phyloP scores from a whole-genome alignment of 2,113 vertebrate genomes.

The Otocyon megalotis region DNA sequence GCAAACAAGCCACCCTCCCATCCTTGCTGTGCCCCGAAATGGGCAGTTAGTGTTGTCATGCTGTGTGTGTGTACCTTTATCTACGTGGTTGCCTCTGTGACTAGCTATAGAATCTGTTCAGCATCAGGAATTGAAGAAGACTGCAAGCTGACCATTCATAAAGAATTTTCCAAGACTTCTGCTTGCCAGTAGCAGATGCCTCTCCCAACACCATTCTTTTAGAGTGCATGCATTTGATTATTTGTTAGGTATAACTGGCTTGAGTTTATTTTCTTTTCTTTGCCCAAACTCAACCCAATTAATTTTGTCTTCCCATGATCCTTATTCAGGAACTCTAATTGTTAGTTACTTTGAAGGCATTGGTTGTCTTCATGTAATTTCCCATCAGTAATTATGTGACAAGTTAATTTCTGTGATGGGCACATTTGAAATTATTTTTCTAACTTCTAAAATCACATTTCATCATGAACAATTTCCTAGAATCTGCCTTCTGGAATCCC shows the following conservation, averaged over 20 bases:
- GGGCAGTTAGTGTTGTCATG: not conserved
- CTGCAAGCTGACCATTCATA: not conserved
- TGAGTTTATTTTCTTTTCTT: conserved; percentile 2
- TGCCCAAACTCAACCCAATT: not conserved
- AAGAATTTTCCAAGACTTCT: not conserved
- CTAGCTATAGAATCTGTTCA: not conserved
- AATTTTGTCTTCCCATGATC: not conserved
- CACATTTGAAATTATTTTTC: conserved; percentile 25
- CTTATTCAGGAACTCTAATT: conserved; percentile 37
- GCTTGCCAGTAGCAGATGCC: fast-evolving
- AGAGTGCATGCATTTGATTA: not conserved
- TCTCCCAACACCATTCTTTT: not conserved
- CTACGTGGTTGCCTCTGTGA: not conserved
- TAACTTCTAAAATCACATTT: conserved; percentile 44
- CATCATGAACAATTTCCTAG: not conserved
- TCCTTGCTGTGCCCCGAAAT: not conserved
- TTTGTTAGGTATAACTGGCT: not conserved
- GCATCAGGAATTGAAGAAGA: not conserved
- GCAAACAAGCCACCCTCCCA: not conserved
- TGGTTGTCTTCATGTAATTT: conserved; percentile 1
- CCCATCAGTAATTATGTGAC: not conserved
- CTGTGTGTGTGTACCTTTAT: not conserved
- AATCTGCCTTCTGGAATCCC: not conserved
- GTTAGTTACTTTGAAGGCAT: not conserved
- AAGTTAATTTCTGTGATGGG: not conserved